These are phyloP conservation scores for Porites divaricata DNA, from an alignment of 92 coral and sea anemone species.

Conservation along the genomic window DNA sequence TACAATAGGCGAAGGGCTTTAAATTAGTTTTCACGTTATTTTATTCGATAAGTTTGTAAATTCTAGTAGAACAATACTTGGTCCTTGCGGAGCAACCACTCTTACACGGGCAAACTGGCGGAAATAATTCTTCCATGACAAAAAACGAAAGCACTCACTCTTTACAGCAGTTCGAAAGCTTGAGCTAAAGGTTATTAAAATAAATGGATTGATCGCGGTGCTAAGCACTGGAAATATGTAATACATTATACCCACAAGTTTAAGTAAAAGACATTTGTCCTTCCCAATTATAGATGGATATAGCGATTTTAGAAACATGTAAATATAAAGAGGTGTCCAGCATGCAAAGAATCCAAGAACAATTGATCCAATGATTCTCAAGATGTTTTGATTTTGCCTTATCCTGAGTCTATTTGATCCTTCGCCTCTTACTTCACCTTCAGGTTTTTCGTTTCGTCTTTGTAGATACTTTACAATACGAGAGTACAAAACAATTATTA, in stretches of 20 bases:
- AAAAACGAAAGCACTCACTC: neutral
- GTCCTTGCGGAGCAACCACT: neutral
- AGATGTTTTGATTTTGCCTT: constrained; percentile 11
- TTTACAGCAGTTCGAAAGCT: constrained; percentile 9
- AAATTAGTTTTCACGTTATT: neutral
- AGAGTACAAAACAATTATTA: neutral
- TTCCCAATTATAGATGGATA: neutral
- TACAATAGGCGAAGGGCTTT: too few species aligned
- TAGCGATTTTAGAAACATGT: constrained; percentile 7
- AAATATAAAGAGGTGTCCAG: constrained; percentile 35
- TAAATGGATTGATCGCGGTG: constrained; percentile 11
- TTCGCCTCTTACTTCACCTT: neutral
- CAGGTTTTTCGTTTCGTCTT: neutral
- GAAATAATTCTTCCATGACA: neutral
- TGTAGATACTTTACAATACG: constrained; percentile 6
- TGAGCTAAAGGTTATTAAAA: constrained; percentile 9
- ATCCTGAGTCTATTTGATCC: neutral
- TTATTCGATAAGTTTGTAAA: neutral
- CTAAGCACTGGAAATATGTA: constrained; percentile 25
- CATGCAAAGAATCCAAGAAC: constrained; percentile 7
- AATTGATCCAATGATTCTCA: constrained; percentile 16
- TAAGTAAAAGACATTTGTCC: neutral
- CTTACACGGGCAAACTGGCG: neutral
- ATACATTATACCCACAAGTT: constrained; percentile 9
- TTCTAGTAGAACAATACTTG: neutral